These are phyloP conservation scores for Channa maculata DNA, from an alignment of 2,113 vertebrate genomes.

Conservation along the genomic window DNA sequence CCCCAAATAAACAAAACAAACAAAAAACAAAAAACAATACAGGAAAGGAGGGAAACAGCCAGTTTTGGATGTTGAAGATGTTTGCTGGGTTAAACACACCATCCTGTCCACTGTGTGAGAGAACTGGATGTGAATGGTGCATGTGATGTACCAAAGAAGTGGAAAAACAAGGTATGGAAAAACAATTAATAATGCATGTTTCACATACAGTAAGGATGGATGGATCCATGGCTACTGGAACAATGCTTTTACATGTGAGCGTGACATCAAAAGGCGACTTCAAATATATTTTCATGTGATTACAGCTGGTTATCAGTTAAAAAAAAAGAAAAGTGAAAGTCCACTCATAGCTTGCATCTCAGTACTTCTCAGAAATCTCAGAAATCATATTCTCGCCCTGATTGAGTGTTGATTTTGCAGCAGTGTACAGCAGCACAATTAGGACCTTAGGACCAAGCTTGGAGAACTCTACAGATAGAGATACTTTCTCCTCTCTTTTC, in stretches of 20 bases:
- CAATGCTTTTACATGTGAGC: not conserved
- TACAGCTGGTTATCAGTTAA: not conserved
- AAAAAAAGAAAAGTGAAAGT: not conserved
- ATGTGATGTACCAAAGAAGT: not conserved
- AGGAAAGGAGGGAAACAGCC: too few species aligned
- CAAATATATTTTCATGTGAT: not conserved
- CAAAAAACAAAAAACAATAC: too few species aligned
- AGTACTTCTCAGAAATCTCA: not conserved
- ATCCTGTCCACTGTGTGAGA: not conserved
- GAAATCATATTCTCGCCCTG: too few species aligned
- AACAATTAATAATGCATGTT: conserved; percentile 68
- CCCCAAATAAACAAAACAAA: too few species aligned
- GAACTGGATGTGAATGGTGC: conserved; percentile 1
- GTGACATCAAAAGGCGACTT: not conserved
- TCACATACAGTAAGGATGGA: conserved; percentile 24
- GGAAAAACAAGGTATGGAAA: conserved; percentile 58
- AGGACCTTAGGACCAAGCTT: not conserved
- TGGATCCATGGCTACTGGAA: conserved; percentile 31
- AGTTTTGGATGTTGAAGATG: not conserved
- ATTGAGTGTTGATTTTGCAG: too few species aligned
- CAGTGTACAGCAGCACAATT: too few species aligned
- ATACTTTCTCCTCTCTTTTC: not conserved
- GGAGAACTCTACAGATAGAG: not conserved
- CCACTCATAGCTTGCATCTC: not conserved
- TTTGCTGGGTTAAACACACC: not conserved